A percentile compares a stretch with the other conserved stretches of the same genome.
Evolutionary conservation across 2,888 invertebrate species (phyloP).

Genomic region (Boloria selene): DNA sequence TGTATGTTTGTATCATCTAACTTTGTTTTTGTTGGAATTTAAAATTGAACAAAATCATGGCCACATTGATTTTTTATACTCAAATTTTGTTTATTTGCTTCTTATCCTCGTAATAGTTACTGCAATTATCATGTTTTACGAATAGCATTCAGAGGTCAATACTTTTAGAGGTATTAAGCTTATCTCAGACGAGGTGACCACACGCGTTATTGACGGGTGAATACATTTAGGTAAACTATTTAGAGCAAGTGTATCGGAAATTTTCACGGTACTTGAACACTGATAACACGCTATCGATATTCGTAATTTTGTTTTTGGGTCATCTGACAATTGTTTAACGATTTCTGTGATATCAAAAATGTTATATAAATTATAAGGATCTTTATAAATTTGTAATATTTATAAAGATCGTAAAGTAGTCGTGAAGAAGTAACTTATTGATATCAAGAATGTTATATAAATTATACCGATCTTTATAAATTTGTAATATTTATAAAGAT

Average conservation of each 20-base stretch:
- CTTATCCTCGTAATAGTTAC: constrained; percentile 28
- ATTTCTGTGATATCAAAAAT: constrained; percentile 10
- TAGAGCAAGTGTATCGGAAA: constrained; percentile 63
- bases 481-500: no score
- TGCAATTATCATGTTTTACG: constrained; percentile 34
- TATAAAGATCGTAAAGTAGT: no score
- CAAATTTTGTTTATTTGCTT: constrained; percentile 21
- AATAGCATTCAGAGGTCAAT: constrained; percentile 54
- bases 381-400: no score
- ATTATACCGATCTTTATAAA: neutral
- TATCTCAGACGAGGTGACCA: constrained; percentile 55
- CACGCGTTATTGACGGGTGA: constrained; percentile 57
- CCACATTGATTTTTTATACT: constrained; percentile 15
- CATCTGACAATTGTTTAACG: constrained; percentile 24
- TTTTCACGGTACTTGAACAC: constrained; percentile 52
- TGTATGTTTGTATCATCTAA: no score
- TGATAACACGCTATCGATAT: constrained; percentile 29
- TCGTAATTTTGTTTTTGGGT: constrained; percentile 32
- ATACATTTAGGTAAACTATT: constrained; percentile 60
- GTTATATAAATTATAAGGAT: neutral
- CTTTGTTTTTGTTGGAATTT: no score
- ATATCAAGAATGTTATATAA: constrained; percentile 12
- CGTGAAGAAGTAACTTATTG: no score
- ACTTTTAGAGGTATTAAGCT: constrained; percentile 53
- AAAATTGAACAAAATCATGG: no score